phyloP scores from a whole-genome alignment of 2,888 invertebrate genomes.

The Drosophila dives region DNA sequence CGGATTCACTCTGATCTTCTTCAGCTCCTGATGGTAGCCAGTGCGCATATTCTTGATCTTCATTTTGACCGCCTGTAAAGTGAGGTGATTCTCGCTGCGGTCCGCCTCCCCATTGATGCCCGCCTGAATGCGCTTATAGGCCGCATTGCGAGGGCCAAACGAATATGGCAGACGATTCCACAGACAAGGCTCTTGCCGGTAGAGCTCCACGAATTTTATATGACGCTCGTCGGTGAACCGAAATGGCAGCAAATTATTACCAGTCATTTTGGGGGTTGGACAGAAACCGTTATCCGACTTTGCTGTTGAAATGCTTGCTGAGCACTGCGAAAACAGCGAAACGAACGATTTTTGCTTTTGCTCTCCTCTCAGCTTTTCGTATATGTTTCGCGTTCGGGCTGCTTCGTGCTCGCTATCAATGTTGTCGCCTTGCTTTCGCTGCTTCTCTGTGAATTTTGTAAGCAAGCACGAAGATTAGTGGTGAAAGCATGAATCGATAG shows the following conservation, averaged over 20 bases:
- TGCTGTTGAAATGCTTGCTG: slow-evolving; percentile 34
- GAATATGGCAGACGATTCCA: slow-evolving; percentile 55
- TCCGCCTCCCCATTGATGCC: slow-evolving; percentile 55
- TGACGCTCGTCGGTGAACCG: slow-evolving; percentile 66
- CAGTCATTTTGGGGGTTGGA: slow-evolving; percentile 17
- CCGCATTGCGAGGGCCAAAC: slow-evolving; percentile 41
- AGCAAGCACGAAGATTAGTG: neutral
- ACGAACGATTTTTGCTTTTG: slow-evolving; percentile 20
- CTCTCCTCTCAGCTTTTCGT: slow-evolving; percentile 28
- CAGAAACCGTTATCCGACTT: slow-evolving; percentile 40
- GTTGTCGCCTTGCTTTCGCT: slow-evolving; percentile 23
- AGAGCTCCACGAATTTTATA: slow-evolving; percentile 64
- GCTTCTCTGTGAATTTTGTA: neutral
- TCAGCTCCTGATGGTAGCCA: slow-evolving; percentile 59
- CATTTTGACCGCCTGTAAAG: slow-evolving; percentile 53
- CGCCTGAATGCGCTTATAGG: slow-evolving; percentile 58
- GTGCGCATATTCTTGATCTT: slow-evolving; percentile 67
- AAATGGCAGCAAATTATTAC: slow-evolving; percentile 39
- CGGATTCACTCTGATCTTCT: slow-evolving; percentile 46
- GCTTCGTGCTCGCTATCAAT: slow-evolving; percentile 20
- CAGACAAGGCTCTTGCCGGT: slow-evolving; percentile 64
- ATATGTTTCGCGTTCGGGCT: slow-evolving; percentile 22
- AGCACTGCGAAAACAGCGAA: slow-evolving; percentile 27
- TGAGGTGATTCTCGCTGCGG: slow-evolving; percentile 33
- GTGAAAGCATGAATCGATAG: slow-evolving; percentile 13